Conservation (phyloP, 2,888 invertebrate species). For the Diarsia mendica region DNA sequence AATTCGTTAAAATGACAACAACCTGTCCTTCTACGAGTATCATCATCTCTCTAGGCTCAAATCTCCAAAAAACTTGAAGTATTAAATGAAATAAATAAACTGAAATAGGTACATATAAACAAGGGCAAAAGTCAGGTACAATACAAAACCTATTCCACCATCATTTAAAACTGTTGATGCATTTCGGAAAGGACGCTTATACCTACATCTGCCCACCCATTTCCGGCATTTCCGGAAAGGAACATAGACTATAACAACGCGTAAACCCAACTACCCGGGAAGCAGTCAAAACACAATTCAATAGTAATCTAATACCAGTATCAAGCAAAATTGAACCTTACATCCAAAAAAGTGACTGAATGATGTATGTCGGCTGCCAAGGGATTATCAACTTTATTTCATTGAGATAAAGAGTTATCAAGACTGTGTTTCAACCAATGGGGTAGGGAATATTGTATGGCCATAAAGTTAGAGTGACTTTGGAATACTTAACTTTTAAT, state of each 20-base stretch:
- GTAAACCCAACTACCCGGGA: slow-evolving; percentile 11
- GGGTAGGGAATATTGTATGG: slow-evolving; percentile 58
- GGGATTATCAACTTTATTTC: slow-evolving; percentile 41
- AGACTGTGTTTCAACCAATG: slow-evolving; percentile 49
- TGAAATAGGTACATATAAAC: no score
- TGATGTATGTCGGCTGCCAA: background rate
- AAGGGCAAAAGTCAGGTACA: background rate
- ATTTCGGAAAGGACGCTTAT: slow-evolving; percentile 17
- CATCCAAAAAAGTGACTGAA: background rate
- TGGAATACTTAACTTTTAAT: background rate
- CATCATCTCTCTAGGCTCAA: no score
- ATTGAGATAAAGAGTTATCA: slow-evolving; percentile 16
- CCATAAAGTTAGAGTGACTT: slow-evolving; percentile 44
- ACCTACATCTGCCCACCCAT: slow-evolving; percentile 35
- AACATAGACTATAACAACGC: slow-evolving; percentile 26
- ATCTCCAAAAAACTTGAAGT: no score
- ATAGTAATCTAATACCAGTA: slow-evolving; percentile 21
- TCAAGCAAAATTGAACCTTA: slow-evolving; percentile 27
- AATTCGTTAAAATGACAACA: no score
- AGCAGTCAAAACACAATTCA: slow-evolving; percentile 49
- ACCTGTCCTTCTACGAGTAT: no score
- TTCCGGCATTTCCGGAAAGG: slow-evolving; percentile 41
- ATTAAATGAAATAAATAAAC: no score
- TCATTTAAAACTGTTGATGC: slow-evolving; percentile 3
- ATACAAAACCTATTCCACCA: background rate